A percentile compares a stretch with the other conserved stretches of the same genome.
phyloP scores from a whole-genome alignment of 2,888 invertebrate species.

The Tiliacea citrago region DNA sequence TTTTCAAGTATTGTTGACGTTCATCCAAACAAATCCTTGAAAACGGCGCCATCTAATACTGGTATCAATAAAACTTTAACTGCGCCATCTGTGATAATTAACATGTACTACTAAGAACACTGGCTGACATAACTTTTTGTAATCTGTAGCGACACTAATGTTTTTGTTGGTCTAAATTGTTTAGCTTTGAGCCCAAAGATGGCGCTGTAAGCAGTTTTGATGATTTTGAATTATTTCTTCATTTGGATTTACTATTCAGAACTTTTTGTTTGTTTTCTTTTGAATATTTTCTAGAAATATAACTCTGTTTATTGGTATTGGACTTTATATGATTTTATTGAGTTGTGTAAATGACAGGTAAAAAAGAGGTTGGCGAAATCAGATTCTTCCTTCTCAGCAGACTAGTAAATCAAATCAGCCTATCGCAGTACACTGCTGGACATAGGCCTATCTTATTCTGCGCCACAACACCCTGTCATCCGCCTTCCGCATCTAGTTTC shows the following conservation, averaged over 20 bases:
- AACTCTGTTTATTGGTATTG: background rate
- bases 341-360: background rate
- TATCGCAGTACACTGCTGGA: too few species aligned
- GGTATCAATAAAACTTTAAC: rapidly evolving
- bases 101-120: background rate
- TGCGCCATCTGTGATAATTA: constrained; percentile 51
- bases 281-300: background rate
- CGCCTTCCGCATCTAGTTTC: too few species aligned
- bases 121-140: too few species aligned
- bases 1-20: background rate
- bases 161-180: background rate
- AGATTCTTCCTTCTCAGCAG: background rate
- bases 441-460: too few species aligned
- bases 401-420: background rate
- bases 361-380: background rate
- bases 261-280: too few species aligned
- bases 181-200: background rate
- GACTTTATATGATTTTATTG: background rate
- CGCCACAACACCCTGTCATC: too few species aligned
- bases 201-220: constrained; percentile 1
- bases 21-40: rapidly evolving
- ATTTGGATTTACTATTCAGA: too few species aligned
- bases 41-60: constrained; percentile 55
- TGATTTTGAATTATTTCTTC: background rate
- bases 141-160: too few species aligned